Evolutionary conservation across 2,113 vertebrate genomes (phyloP).

Genomic region (Oryzias melastigma): DNA sequence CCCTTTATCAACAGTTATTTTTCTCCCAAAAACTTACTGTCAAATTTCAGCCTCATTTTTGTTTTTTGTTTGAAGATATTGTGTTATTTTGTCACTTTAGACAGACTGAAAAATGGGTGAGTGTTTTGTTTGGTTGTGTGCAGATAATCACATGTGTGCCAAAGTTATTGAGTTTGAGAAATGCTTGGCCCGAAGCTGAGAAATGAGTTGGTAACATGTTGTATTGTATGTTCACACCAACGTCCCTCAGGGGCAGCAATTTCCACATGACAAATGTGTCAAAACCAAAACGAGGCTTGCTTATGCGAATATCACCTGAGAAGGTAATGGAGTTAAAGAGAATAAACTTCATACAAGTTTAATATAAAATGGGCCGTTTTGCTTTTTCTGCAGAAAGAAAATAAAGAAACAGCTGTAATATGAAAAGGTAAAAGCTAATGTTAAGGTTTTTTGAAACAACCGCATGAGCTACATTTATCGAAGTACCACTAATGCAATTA

Average conservation of each 20-base stretch:
- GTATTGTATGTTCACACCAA: constrained; percentile 27
- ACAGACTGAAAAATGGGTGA: constrained; percentile 35
- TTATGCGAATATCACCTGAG: constrained; percentile 16
- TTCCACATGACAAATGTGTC: constrained; percentile 22
- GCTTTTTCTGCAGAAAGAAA: too few relatives aligned
- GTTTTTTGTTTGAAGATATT: constrained; percentile 58
- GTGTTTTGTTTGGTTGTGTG: constrained; percentile 48
- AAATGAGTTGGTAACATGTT: constrained; percentile 31
- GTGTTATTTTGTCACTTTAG: constrained; percentile 47
- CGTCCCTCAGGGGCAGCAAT: constrained; percentile 30
- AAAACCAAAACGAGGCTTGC: constrained; percentile 18
- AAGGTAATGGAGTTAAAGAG: too few relatives aligned
- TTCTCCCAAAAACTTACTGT: constrained; percentile 47
- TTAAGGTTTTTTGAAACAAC: too few relatives aligned
- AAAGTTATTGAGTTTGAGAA: constrained; percentile 54
- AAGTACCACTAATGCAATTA: too few relatives aligned
- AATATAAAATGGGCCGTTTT: too few relatives aligned
- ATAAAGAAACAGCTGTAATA: too few relatives aligned
- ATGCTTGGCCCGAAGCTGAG: constrained; percentile 17
- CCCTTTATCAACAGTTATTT: constrained; percentile 25
- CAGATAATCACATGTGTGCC: constrained; percentile 49
- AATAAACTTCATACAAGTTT: too few relatives aligned
- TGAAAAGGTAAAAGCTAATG: too few relatives aligned
- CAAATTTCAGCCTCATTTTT: constrained; percentile 44
- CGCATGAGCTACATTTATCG: too few relatives aligned